Evolutionary conservation across 2,113 vertebrate genomes (phyloP), one percentile per base, ranked within the genome.

Genomic region (Ia io): DNA sequence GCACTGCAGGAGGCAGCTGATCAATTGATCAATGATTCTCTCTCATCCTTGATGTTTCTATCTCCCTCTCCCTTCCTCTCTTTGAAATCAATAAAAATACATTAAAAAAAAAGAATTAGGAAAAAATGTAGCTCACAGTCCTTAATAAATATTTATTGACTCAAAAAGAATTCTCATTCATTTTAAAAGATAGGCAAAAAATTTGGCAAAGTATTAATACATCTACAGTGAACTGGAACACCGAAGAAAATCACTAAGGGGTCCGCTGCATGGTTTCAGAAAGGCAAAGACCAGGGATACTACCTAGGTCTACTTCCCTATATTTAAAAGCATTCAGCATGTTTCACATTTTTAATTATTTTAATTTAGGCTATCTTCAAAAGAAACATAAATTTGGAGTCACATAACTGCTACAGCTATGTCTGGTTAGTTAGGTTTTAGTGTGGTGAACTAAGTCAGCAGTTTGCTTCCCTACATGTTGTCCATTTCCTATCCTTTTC

Each of bases 311-410:
- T 23, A 93, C 51, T 96, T 89, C 65, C 37, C 51, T 17, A 47
- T 59, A 65, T 76, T 92, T 91, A 91, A 94, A 96, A 84, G 37
- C 13, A 67, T 65, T 86, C 8, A 35, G 35, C 17, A 69, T 47
- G 17, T 74, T 69, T 90, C 22, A 95, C 14, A 95, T 49, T 91
- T 95, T 86, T 94, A 93, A 93, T 83, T 92, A 65, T 78, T 69
- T 95, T 86, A 93, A 83, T 56, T n/a, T 85, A 83, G 69, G 56
- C 59, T 84, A 88, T 30, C 56, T 96, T 96, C 79, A 96, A 94
- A 97, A 85, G 70, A 83, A 94, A 96, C 32, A 65, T 91, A 82
- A 65, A 92, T 83, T 73, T 95, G 53, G 71, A 95, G 93, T 90
- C 88, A 88, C 56, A 17, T 95, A 95, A 95, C 83, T 93, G 44